Percentiles rank a stretch among this genome's conserved stretches.
phyloP scores from a whole-genome alignment of 2,113 vertebrate genomes.

The Pteruthius melanotis region DNA sequence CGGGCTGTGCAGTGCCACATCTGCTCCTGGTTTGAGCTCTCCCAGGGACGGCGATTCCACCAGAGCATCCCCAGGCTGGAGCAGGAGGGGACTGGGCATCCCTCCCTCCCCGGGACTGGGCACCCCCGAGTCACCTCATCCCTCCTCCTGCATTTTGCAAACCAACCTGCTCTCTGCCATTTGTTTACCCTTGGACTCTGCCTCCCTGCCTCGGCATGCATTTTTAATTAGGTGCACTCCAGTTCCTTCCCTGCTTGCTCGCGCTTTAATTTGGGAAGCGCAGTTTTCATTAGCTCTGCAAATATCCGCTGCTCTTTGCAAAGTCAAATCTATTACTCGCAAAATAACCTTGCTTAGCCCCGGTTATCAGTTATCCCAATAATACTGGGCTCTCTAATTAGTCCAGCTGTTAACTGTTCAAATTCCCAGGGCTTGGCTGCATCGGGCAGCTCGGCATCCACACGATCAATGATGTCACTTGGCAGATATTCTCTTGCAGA shows the following conservation, averaged over 20 bases:
- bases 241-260: neutral
- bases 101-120: neutral
- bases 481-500: neutral
- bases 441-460: neutral
- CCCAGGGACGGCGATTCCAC: neutral
- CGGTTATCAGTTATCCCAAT: conserved; percentile 59
- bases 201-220: neutral
- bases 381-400: conserved; percentile 43
- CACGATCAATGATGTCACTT: neutral
- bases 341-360: conserved; percentile 58
- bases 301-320: conserved; percentile 33
- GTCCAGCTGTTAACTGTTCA: conserved; percentile 61
- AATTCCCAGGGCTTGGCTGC: neutral
- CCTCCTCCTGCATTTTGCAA: neutral
- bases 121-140: neutral
- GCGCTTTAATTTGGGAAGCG: conserved; percentile 10
- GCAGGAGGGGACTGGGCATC: accelerated
- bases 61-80: neutral
- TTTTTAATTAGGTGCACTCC: conserved; percentile 42
- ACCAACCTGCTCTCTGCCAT: neutral
- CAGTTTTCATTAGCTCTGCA: conserved; percentile 55
- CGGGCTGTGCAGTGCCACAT: neutral
- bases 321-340: conserved; percentile 56
- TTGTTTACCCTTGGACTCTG: conserved; percentile 10
- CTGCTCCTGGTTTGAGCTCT: accelerated